Conservation (phyloP, 2,888 invertebrate genomes). For the Sminthurinus aureus region DNA sequence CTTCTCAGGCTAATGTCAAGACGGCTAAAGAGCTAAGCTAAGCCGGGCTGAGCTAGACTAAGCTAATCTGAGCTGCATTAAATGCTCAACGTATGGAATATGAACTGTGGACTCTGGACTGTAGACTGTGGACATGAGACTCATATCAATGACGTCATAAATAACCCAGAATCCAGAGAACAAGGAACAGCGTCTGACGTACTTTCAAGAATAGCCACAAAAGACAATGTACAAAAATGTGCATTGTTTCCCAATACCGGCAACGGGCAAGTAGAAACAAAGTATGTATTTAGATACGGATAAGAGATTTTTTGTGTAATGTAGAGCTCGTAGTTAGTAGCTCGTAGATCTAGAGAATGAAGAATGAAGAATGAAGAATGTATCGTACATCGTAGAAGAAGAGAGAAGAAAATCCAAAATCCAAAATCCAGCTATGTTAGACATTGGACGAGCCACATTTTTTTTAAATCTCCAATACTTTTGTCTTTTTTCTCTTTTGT, state of each 20-base stretch:
- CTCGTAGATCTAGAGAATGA: background rate
- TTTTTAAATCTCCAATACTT: background rate
- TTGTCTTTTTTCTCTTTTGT: background rate
- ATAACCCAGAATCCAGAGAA: background rate
- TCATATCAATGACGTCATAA: slow-evolving; percentile 30
- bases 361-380: background rate
- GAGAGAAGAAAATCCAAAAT: background rate
- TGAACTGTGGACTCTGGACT: background rate
- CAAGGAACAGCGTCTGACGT: slow-evolving; percentile 9
- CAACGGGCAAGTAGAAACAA: too few species aligned
- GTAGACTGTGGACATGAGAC: slow-evolving; percentile 17
- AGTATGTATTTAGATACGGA: slow-evolving; percentile 17
- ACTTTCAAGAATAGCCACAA: too few species aligned
- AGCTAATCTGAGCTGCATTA: too few species aligned
- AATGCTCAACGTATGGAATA: background rate
- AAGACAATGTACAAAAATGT: too few species aligned
- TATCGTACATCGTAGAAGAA: too few species aligned
- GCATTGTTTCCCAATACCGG: too few species aligned
- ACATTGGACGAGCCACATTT: background rate
- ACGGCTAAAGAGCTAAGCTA: too few species aligned
- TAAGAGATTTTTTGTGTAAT: background rate
- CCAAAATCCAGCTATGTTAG: background rate
- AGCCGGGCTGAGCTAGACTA: background rate
- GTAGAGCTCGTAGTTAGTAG: too few species aligned
- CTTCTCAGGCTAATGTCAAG: too few species aligned